These are phyloP conservation scores for Callithrix jacchus DNA, from an alignment of 2,113 vertebrate genomes.

Conservation along the genomic window DNA sequence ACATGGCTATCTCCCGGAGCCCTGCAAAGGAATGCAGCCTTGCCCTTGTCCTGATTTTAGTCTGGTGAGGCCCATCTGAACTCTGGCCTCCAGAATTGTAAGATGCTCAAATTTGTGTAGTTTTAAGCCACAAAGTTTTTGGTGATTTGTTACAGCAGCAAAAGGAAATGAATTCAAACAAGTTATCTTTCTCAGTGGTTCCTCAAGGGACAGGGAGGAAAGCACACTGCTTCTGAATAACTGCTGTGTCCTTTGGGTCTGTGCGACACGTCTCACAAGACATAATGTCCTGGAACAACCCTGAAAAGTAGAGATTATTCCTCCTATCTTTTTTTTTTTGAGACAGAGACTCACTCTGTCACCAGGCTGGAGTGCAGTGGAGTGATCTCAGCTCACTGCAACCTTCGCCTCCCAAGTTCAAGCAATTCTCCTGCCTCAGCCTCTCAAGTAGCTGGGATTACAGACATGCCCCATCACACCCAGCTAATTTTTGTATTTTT, in stretches of 20 bases:
- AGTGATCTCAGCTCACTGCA: no score
- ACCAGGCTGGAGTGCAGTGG: no score
- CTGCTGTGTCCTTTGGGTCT: no score
- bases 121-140: background rate
- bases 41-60: background rate
- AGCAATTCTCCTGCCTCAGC: no score
- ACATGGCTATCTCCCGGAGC: background rate
- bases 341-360: no score
- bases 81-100: background rate
- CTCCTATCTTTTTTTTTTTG: background rate
- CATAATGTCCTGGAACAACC: background rate
- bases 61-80: background rate
- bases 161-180: background rate
- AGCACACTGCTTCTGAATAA: background rate
- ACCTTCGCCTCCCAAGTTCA: no score
- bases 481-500: no score
- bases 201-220: background rate
- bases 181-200: background rate
- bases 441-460: no score
- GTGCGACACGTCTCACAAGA: accelerated
- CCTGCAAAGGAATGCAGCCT: background rate
- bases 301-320: background rate
- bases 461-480: no score
- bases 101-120: background rate
- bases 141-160: background rate